These are phyloP conservation scores for Tigriopus japonicus DNA, from an alignment of 1,140 invertebrate species.

Conservation along the genomic window DNA sequence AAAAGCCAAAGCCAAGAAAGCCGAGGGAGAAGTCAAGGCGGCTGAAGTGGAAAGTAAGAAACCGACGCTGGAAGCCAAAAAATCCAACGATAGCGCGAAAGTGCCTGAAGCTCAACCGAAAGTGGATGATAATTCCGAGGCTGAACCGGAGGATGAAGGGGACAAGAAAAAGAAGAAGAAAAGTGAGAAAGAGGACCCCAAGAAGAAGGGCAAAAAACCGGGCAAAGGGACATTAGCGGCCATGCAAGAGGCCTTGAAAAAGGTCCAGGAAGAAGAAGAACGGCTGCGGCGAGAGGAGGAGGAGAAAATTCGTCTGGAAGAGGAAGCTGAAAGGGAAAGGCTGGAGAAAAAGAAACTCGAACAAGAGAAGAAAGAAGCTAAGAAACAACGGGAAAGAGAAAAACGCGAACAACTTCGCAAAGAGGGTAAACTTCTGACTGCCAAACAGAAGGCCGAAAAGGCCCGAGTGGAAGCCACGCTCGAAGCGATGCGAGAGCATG, in stretches of 20 bases:
- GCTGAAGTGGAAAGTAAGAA: slow-evolving; percentile 15
- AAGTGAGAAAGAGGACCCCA: slow-evolving; percentile 17
- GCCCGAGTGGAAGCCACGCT: slow-evolving; percentile 68
- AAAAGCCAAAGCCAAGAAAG: slow-evolving; percentile 23
- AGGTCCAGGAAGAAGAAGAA: slow-evolving; percentile 67
- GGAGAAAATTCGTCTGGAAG: slow-evolving; percentile 42
- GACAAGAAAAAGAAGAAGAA: slow-evolving; percentile 19
- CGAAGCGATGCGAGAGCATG: slow-evolving; percentile 40
- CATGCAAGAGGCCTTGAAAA: slow-evolving; percentile 18
- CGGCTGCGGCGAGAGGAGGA: slow-evolving; percentile 5
- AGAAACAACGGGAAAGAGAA: slow-evolving; percentile 89
- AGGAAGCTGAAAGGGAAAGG: slow-evolving; percentile 30
- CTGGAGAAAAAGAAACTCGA: slow-evolving; percentile 35
- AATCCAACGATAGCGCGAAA: not conserved
- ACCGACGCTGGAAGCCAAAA: no score
- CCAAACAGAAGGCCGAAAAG: slow-evolving; percentile 75
- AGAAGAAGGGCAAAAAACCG: slow-evolving; percentile 19
- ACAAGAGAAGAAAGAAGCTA: slow-evolving; percentile 66
- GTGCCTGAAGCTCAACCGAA: slow-evolving; percentile 18
- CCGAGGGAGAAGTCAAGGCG: slow-evolving; percentile 13
- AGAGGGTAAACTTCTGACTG: slow-evolving; percentile 79
- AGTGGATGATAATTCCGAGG: slow-evolving; percentile 16
- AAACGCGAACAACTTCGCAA: slow-evolving; percentile 75
- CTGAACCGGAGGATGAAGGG: slow-evolving; percentile 18
- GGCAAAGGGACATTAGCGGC: not conserved